Evolutionary conservation across 1,140 invertebrate genomes (phyloP), one percentile per base, ranked within the genome.

Genomic region (Drosophila rufa): DNA sequence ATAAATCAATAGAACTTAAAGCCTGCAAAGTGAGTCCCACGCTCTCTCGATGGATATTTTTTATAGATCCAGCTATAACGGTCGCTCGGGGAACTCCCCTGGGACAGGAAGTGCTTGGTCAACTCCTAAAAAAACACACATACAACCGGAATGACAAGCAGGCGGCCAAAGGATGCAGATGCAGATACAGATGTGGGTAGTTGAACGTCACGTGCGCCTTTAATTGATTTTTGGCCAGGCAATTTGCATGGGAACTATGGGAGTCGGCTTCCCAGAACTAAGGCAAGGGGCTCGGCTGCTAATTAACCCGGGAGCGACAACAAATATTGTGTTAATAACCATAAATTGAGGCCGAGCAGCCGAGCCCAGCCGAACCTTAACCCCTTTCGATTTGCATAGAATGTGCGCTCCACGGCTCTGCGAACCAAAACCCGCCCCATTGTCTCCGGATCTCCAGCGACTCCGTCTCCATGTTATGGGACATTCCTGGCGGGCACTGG

Each of bases 321-420:
- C 85, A 87, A 87, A 87, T 80, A 89, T 84, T 80, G 85, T 84
- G 85, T 81, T 90, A 90, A 89, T 89, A 81, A 62, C 65, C 68
- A 89, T 89, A 90, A 87, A 87, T 87, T 79, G 46, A 38, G 67
- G 15, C 38, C 36, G 9, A 40, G 27, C 14, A 40, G 53, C 33
- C 53, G 17, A 25, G 53, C 30, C 62, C 66, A 25, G 38, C 43
- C 61, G 59, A 78, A 45, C 66, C 60, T 89, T 89, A 84, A 90
- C 84, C 84, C 83, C 70, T 87, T 74, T 58, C 48, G 69, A 87
- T 89, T 89, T 90, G 80, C 84, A 89, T 90, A 89, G 81, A 84
- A 80, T 84, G 60, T 62, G 65, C 48, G 46, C 76, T 50, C 15
- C 15, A 27, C 25, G 47, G 55, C 8, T n/a, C 75, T 71, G 75